These are phyloP conservation scores for Setophaga kirtlandii DNA, from an alignment of 2,113 vertebrate genomes.

Conservation along the genomic window DNA sequence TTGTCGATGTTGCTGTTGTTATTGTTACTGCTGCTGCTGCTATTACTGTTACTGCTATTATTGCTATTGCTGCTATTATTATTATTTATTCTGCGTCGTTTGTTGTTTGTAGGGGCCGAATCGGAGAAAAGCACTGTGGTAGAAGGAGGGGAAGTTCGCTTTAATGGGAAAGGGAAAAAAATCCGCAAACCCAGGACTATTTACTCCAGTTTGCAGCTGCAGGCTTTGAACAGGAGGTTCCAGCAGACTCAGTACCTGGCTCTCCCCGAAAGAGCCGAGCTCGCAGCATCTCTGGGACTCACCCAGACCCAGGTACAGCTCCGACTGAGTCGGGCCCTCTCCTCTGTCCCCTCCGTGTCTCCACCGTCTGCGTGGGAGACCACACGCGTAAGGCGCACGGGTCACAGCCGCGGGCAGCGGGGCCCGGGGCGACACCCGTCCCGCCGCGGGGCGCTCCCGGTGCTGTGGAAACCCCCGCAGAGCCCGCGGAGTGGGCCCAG, in stretches of 20 bases:
- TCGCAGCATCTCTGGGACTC: constrained; percentile 96
- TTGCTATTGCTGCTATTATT: constrained; percentile 9
- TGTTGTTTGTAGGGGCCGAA: constrained; percentile 80
- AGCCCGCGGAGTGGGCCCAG: neutral
- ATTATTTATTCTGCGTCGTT: constrained; percentile 33
- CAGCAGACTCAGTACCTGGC: constrained; percentile 99
- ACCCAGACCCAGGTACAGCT: constrained; percentile 95
- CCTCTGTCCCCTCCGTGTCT: neutral
- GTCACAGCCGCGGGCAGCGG: neutral
- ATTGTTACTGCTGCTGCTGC: neutral
- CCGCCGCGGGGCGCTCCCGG: neutral
- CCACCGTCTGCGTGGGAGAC: neutral
- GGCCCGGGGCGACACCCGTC: neutral
- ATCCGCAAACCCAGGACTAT: constrained; percentile 99
- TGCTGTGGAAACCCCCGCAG: neutral
- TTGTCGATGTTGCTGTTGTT: constrained; percentile 40
- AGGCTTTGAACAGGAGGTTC: constrained; percentile 96
- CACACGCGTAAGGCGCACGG: neutral
- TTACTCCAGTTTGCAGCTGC: constrained; percentile 98
- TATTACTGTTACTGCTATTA: constrained; percentile 21
- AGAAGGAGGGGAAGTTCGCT: constrained; percentile 97
- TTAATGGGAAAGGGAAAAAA: constrained; percentile 99
- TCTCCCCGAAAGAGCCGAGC: constrained; percentile 95
- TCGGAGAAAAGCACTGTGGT: constrained; percentile 97
- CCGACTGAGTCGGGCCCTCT: neutral